These are phyloP conservation scores for Drosophila auraria DNA, from an alignment of 1,140 invertebrate species.

Conservation along the genomic window DNA sequence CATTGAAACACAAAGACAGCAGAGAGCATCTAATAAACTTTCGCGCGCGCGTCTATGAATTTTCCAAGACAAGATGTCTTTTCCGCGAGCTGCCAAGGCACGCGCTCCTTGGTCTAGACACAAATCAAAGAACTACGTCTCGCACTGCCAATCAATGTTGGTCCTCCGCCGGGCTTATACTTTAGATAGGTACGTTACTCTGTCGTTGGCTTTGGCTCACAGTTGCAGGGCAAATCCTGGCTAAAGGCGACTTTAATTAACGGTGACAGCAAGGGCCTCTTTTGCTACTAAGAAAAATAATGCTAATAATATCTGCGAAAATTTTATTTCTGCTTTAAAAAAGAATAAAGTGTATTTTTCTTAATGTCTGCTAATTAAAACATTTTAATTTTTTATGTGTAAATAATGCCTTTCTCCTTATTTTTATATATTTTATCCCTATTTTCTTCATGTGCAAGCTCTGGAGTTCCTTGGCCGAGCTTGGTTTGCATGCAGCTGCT, in stretches of 20 bases:
- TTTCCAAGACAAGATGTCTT: constrained; percentile 41
- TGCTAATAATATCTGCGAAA: too few species aligned
- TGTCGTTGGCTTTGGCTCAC: constrained; percentile 1
- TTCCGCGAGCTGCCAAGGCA: constrained; percentile 25
- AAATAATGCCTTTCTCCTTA: accelerated
- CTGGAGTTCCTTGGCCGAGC: constrained; percentile 8
- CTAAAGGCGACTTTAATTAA: constrained; percentile 46
- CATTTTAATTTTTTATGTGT: background rate
- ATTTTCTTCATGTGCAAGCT: background rate
- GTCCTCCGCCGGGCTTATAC: background rate
- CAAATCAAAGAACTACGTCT: constrained; percentile 71
- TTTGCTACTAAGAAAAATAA: background rate
- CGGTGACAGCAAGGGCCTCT: background rate
- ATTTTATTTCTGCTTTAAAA: background rate
- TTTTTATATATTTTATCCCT: background rate
- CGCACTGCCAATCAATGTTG: constrained; percentile 54
- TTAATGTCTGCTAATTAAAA: too few species aligned
- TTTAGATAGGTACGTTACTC: background rate
- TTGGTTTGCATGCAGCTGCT: constrained; percentile 37
- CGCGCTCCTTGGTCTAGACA: constrained; percentile 65
- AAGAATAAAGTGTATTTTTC: background rate
- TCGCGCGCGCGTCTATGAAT: constrained; percentile 51
- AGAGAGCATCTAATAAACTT: constrained; percentile 56
- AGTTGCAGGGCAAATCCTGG: constrained; percentile 31
- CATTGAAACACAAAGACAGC: constrained; percentile 26